Percentiles rank a stretch among this genome's conserved stretches.
These are phyloP conservation scores for Cheirogaleus major DNA, from an alignment of 2,797 vertebrate species.

Conservation along the genomic window DNA sequence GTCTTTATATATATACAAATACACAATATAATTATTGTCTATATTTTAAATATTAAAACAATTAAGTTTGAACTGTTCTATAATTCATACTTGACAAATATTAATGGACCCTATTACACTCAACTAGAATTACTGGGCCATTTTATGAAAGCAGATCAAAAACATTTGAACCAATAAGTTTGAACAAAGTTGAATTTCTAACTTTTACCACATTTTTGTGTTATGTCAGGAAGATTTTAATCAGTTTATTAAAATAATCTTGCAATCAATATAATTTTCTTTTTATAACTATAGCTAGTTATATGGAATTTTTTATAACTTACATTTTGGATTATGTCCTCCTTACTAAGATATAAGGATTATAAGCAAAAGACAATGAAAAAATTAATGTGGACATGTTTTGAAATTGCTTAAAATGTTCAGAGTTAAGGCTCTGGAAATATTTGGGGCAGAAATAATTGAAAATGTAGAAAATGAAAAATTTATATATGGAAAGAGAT, in stretches of 20 bases:
- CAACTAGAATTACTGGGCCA: background rate
- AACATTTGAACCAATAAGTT: constrained; percentile 5
- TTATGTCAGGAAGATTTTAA: background rate
- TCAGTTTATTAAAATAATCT: background rate
- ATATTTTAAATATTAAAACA: constrained; percentile 26
- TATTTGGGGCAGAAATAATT: constrained; percentile 12
- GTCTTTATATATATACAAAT: background rate
- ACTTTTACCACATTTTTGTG: constrained; percentile 28
- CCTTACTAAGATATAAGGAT: constrained; percentile 2
- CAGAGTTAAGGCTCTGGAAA: background rate
- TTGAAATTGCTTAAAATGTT: constrained; percentile 45
- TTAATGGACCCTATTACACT: background rate
- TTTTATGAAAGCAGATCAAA: constrained; percentile 38
- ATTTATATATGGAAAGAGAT: background rate
- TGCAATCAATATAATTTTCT: background rate
- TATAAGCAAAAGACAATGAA: constrained; percentile 30
- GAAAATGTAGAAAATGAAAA: background rate
- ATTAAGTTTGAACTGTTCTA: background rate
- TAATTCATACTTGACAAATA: constrained; percentile 21
- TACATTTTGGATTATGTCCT: constrained; percentile 37
- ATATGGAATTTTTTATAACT: background rate
- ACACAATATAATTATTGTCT: background rate
- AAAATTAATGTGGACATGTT: constrained; percentile 11
- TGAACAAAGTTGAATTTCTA: constrained; percentile 15
- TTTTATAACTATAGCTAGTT: constrained; percentile 38